Percentiles rank a stretch among this genome's conserved stretches.
These are phyloP conservation scores for Chymomyza fuscimana DNA, from an alignment of 2,888 invertebrate genomes.

Conservation along the genomic window DNA sequence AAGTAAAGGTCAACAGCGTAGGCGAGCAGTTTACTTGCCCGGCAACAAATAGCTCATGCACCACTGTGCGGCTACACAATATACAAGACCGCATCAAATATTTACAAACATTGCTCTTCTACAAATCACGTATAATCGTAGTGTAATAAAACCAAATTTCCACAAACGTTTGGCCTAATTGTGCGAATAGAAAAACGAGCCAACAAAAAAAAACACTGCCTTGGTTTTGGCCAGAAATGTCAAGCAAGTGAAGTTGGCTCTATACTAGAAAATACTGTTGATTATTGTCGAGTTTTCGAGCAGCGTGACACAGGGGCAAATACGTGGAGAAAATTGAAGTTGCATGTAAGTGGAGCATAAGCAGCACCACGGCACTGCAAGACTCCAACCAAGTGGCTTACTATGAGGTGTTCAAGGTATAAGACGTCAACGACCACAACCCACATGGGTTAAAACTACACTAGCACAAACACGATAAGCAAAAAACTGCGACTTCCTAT, in stretches of 20 bases:
- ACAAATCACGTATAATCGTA: constrained; percentile 49
- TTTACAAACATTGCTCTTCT: constrained; percentile 3
- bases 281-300: constrained; percentile 14
- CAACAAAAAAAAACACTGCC: background rate
- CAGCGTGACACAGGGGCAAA: constrained; percentile 65
- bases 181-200: constrained; percentile 36
- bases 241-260: constrained; percentile 7
- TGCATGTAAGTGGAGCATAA: constrained; percentile 57
- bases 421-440: constrained; percentile 32
- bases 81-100: background rate
- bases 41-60: background rate
- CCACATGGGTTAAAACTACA: constrained; percentile 35
- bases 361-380: constrained; percentile 12
- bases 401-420: background rate
- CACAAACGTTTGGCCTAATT: constrained; percentile 69
- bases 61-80: constrained; percentile 18
- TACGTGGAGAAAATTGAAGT: constrained; percentile 26
- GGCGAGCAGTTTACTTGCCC: background rate
- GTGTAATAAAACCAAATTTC: constrained; percentile 69
- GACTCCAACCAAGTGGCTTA: constrained; percentile 14
- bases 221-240: constrained; percentile 27
- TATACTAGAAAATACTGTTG: constrained; percentile 29
- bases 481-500: constrained; percentile 37
- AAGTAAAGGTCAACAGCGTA: background rate
- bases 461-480: constrained; percentile 50